A percentile compares a stretch with the other conserved stretches of the same genome.
Evolutionary conservation across 2,888 invertebrate species (phyloP).

Genomic region (Frankliniella fusca): DNA sequence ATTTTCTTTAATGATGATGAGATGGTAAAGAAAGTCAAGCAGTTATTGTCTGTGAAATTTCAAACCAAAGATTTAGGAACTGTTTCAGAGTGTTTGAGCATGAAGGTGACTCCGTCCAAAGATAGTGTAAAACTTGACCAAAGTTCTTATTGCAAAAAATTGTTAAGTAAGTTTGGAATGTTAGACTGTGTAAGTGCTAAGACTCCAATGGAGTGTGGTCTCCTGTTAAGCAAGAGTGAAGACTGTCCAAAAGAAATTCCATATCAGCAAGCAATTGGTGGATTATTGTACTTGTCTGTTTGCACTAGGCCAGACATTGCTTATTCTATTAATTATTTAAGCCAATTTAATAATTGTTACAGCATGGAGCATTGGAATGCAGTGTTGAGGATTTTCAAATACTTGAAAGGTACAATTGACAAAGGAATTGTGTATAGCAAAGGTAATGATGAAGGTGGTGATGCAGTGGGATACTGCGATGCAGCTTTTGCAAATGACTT

Average conservation of each 20-base stretch:
- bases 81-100: conserved; percentile 34
- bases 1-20: background rate
- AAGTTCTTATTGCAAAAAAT: background rate
- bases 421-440: too few relatives aligned
- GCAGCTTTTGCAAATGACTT: too few relatives aligned
- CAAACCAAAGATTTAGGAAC: conserved; percentile 36
- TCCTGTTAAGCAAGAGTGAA: background rate
- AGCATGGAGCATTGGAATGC: background rate
- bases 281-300: background rate
- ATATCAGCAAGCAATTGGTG: background rate
- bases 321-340: background rate
- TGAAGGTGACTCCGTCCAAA: background rate
- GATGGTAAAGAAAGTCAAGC: conserved; percentile 29
- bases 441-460: too few relatives aligned
- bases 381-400: background rate
- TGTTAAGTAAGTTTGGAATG: background rate
- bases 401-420: background rate
- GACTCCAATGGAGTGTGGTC: background rate
- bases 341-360: background rate
- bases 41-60: conserved; percentile 36
- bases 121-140: background rate
- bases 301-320: background rate
- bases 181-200: background rate
- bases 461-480: too few relatives aligned
- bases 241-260: background rate